These are phyloP conservation scores for Mesorhabditis sp. DNA, from an alignment of 2,888 invertebrate genomes.

Conservation along the genomic window DNA sequence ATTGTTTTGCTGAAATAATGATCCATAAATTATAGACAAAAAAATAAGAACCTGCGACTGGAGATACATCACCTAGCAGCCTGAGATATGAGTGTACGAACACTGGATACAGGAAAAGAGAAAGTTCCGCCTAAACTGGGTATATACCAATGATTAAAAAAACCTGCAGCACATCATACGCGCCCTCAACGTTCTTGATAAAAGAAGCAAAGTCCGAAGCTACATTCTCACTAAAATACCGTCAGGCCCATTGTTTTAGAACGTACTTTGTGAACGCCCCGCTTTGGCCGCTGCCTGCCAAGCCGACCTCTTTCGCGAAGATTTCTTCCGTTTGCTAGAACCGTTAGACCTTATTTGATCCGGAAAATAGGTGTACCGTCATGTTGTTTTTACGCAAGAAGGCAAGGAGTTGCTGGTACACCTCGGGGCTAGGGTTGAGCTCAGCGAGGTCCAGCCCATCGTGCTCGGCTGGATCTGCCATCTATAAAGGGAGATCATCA, in stretches of 20 bases:
- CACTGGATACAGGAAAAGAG: slow-evolving; percentile 32
- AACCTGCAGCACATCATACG: slow-evolving; percentile 32
- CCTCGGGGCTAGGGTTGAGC: slow-evolving; percentile 17
- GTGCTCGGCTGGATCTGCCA: background rate
- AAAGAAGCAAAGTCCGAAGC: slow-evolving; percentile 33
- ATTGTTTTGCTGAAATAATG: slow-evolving; percentile 19
- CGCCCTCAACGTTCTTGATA: slow-evolving; percentile 31
- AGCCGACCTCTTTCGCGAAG: slow-evolving; percentile 22
- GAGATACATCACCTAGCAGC: background rate
- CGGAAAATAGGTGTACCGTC: slow-evolving; percentile 12
- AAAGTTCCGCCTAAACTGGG: slow-evolving; percentile 22
- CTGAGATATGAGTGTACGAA: slow-evolving; percentile 17
- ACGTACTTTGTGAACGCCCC: slow-evolving; percentile 20
- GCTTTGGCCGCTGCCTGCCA: slow-evolving; percentile 17
- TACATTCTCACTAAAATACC: slow-evolving; percentile 29
- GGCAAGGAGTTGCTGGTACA: slow-evolving; percentile 25
- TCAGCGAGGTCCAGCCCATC: slow-evolving; percentile 9
- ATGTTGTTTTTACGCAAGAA: slow-evolving; percentile 33
- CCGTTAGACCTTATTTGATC: background rate
- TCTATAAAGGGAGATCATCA: too few relatives aligned
- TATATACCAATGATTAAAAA: background rate
- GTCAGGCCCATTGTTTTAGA: slow-evolving; percentile 8
- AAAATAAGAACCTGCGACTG: background rate
- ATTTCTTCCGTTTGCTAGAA: slow-evolving; percentile 31
- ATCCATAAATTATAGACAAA: background rate